Percentiles rank a stretch among this genome's conserved stretches.
These are phyloP conservation scores for Ceratothoa steindachneri DNA, from an alignment of 2,888 invertebrate species.

Conservation along the genomic window DNA sequence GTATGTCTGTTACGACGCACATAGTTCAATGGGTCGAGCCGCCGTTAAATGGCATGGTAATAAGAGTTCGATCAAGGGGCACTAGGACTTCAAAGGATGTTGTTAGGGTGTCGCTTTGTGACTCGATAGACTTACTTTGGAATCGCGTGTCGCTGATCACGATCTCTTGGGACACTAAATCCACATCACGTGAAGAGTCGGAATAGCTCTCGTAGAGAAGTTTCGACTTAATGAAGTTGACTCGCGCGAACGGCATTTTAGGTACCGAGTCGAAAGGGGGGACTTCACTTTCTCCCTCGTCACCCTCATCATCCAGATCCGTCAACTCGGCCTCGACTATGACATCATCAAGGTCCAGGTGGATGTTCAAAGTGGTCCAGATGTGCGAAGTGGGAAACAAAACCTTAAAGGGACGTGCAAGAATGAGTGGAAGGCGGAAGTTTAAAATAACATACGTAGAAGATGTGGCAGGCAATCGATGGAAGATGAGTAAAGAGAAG, in stretches of 20 bases:
- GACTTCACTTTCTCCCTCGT: not conserved
- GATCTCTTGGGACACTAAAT: slow-evolving; percentile 87
- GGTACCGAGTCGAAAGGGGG: not conserved
- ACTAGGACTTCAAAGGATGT: too few relatives aligned
- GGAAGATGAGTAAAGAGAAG: too few relatives aligned
- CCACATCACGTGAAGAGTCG: slow-evolving; percentile 84
- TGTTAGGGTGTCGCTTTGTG: not conserved
- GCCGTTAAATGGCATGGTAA: too few relatives aligned
- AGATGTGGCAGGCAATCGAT: too few relatives aligned
- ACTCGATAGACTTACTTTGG: slow-evolving; percentile 52
- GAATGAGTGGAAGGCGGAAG: slow-evolving; percentile 9
- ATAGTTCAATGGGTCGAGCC: too few relatives aligned
- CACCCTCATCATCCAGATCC: slow-evolving; percentile 54
- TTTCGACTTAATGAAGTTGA: slow-evolving; percentile 86
- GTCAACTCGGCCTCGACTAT: slow-evolving; percentile 63
- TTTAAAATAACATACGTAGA: too few relatives aligned
- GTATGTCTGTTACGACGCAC: too few relatives aligned
- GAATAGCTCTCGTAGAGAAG: slow-evolving; percentile 80
- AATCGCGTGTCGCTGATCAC: slow-evolving; percentile 70
- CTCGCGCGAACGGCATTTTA: slow-evolving; percentile 64
- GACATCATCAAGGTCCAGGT: slow-evolving; percentile 59
- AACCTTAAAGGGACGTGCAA: slow-evolving; percentile 12
- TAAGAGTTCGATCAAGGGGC: too few relatives aligned
- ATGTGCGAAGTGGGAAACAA: not conserved
- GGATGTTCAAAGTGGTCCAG: slow-evolving; percentile 42